A percentile compares a stretch with the other conserved stretches of the same genome.
Evolutionary conservation across 2,113 vertebrate species (phyloP).

Genomic region (Phyllopteryx taeniolatus): DNA sequence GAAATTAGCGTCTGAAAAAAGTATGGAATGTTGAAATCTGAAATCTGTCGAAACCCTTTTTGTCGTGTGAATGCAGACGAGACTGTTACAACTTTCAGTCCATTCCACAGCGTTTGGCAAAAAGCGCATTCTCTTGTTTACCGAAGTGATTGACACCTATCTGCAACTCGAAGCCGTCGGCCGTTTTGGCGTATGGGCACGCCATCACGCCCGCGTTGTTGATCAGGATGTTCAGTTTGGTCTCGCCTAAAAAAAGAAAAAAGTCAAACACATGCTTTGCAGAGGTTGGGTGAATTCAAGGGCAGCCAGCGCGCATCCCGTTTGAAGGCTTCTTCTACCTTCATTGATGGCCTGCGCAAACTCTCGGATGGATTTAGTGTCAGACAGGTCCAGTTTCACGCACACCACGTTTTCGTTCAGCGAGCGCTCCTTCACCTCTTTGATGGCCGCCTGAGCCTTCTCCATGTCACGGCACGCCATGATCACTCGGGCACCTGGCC

Average conservation of each 20-base stretch:
- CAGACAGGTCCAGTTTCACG: conserved; percentile 73
- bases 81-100: too few species aligned
- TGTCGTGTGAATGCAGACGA: too few species aligned
- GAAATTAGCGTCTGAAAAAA: too few species aligned
- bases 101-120: too few species aligned
- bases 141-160: conserved; percentile 80
- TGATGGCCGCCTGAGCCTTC: conserved; percentile 56
- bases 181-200: conserved; percentile 75
- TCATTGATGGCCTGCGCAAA: conserved; percentile 72
- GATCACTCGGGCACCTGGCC: conserved; percentile 70
- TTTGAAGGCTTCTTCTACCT: conserved; percentile 41
- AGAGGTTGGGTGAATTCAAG: background rate
- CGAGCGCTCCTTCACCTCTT: conserved; percentile 65
- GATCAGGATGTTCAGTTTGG: conserved; percentile 74
- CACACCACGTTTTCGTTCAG: conserved; percentile 58
- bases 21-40: too few species aligned
- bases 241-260: conserved; percentile 57
- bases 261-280: background rate
- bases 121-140: conserved; percentile 34
- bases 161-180: conserved; percentile 79
- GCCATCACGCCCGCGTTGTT: conserved; percentile 81
- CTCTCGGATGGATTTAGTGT: conserved; percentile 72
- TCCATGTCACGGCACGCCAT: conserved; percentile 73
- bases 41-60: too few species aligned
- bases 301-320: background rate